phyloP scores from a whole-genome alignment of 2,888 invertebrate genomes.

The Invenusta paracnida region DNA sequence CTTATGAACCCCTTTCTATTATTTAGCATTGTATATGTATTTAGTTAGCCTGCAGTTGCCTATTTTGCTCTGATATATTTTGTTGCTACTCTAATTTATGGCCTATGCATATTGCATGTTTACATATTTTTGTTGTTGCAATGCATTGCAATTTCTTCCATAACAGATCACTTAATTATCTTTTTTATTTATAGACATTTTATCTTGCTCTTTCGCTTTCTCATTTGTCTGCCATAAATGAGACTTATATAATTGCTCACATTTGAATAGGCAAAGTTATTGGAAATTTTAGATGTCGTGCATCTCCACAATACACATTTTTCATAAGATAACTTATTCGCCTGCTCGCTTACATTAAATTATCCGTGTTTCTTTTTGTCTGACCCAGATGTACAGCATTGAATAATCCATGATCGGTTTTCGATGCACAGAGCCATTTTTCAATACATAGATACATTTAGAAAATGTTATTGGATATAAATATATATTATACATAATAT shows the following conservation, averaged over 20 bases:
- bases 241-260: too few species aligned
- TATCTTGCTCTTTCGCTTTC: not conserved
- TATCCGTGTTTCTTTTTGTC: too few species aligned
- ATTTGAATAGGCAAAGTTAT: too few species aligned
- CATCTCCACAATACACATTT: too few species aligned
- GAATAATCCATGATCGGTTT: not conserved
- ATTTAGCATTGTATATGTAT: not conserved
- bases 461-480: too few species aligned
- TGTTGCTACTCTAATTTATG: too few species aligned
- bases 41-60: not conserved
- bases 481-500: not conserved
- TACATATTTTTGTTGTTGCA: not conserved
- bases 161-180: not conserved
- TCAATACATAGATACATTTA: too few species aligned
- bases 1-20: not conserved
- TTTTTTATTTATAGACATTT: not conserved
- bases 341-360: too few species aligned
- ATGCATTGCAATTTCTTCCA: not conserved
- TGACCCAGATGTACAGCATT: not conserved
- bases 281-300: too few species aligned
- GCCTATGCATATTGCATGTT: too few species aligned
- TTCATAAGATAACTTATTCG: too few species aligned
- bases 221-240: not conserved
- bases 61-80: not conserved
- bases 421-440: not conserved